Conservation (phyloP, 1,140 invertebrate genomes). For the Aphelinus certus region DNA sequence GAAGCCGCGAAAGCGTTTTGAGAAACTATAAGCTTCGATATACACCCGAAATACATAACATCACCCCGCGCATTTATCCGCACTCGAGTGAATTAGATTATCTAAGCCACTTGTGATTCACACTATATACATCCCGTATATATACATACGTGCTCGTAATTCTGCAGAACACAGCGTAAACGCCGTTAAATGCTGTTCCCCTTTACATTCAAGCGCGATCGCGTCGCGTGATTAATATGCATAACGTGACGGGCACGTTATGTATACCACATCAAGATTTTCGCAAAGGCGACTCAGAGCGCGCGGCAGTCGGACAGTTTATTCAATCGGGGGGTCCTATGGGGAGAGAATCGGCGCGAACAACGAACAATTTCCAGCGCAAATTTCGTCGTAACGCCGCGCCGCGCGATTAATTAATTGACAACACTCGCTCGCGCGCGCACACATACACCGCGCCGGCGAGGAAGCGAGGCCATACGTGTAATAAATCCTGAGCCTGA, state of each 20-base stretch:
- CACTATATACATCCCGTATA: too few species aligned
- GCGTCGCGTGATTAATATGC: constrained; percentile 12
- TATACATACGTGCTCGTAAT: too few species aligned
- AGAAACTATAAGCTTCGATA: too few species aligned
- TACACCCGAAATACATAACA: too few species aligned
- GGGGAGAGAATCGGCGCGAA: constrained; percentile 21
- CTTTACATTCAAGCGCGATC: not conserved
- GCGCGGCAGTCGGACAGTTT: constrained; percentile 15
- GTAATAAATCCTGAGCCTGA: constrained; percentile 23
- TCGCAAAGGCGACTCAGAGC: not conserved
- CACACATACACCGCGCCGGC: too few species aligned
- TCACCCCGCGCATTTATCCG: too few species aligned
- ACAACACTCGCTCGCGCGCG: not conserved
- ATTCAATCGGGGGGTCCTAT: constrained; percentile 10
- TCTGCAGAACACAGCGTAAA: not conserved
- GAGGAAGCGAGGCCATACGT: too few species aligned
- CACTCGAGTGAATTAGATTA: too few species aligned
- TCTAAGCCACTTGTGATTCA: too few species aligned
- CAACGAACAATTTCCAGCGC: not conserved
- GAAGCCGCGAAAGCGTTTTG: too few species aligned
- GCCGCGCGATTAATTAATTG: constrained; percentile 15
- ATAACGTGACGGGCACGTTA: not conserved
- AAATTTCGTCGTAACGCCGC: constrained; percentile 16
- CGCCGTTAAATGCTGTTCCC: constrained; percentile 1
- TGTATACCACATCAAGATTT: constrained; percentile 24